A percentile compares a stretch with the other conserved stretches of the same genome.
These are phyloP conservation scores for Diaphora mendica DNA, from an alignment of 2,888 invertebrate species.

Conservation along the genomic window DNA sequence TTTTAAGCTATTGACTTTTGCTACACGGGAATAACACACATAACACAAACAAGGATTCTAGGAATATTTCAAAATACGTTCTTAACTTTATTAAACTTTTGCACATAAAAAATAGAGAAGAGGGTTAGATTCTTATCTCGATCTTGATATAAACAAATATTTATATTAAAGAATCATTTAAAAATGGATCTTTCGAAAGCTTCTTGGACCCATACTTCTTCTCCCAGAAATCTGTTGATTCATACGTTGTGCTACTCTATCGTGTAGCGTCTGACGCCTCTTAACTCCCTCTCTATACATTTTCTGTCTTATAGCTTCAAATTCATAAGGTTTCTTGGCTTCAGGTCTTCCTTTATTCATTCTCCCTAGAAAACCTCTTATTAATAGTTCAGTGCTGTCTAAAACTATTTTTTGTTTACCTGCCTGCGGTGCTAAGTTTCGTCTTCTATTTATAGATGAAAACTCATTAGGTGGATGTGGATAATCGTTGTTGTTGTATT, in stretches of 20 bases:
- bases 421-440: conserved; percentile 1
- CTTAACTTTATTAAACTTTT: no score
- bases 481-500: neutral
- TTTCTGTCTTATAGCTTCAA: conserved; percentile 3
- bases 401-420: conserved; percentile 3
- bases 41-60: no score
- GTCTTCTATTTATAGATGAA: neutral
- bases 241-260: conserved; percentile 1
- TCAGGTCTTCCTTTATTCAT: neutral
- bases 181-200: conserved; percentile 5
- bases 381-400: conserved; percentile 7
- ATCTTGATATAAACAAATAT: neutral
- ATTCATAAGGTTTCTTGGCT: neutral
- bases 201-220: conserved; percentile 6
- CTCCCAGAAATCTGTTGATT: neutral
- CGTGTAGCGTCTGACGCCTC: neutral
- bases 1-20: no score
- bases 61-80: no score
- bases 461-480: neutral
- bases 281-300: neutral
- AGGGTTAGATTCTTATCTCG: neutral
- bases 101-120: neutral
- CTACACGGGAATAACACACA: no score
- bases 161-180: conserved; percentile 3
- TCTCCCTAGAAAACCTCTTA: neutral